These are phyloP conservation scores for Drosophila macrothrix DNA, from an alignment of 2,888 invertebrate species.

Conservation along the genomic window DNA sequence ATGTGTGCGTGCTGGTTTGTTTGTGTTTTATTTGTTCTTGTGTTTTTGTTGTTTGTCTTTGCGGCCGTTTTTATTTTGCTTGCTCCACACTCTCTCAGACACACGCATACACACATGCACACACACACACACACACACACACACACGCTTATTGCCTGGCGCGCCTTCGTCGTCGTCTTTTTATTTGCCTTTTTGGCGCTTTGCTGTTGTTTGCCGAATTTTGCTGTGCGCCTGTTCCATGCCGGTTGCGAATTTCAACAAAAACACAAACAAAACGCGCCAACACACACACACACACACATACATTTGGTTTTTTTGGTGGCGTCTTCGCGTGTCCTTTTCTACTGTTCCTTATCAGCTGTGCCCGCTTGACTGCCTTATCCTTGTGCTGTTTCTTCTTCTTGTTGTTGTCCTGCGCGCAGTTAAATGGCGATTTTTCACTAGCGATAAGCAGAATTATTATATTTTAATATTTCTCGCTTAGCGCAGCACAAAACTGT, in stretches of 20 bases:
- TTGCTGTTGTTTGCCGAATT: conserved; percentile 33
- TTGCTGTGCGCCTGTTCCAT: conserved; percentile 75
- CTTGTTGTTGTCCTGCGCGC: conserved; percentile 29
- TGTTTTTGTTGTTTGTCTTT: conserved; percentile 71
- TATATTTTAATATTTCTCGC: conserved; percentile 80
- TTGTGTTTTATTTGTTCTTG: conserved; percentile 50
- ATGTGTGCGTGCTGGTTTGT: conserved; percentile 34
- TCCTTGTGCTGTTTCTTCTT: conserved; percentile 25
- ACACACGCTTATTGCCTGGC: conserved; percentile 28
- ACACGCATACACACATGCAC: conserved; percentile 21
- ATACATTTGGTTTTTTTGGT: background rate
- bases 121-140: conserved; percentile 20
- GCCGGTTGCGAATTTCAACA: conserved; percentile 79
- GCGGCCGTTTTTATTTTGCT: conserved; percentile 72
- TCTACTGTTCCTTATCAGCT: conserved; percentile 52
- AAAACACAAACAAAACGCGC: conserved; percentile 76
- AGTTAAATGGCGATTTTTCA: conserved; percentile 78
- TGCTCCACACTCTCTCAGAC: conserved; percentile 34
- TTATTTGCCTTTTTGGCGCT: conserved; percentile 45
- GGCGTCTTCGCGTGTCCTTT: conserved; percentile 15
- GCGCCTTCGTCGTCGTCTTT: conserved; percentile 45
- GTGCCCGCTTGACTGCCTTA: conserved; percentile 55
- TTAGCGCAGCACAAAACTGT: conserved; percentile 67
- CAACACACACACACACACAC: conserved; percentile 5
- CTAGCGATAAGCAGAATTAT: conserved; percentile 74